These are phyloP conservation scores for Diorhabda carinulata DNA, from an alignment of 1,140 invertebrate species.

Conservation along the genomic window DNA sequence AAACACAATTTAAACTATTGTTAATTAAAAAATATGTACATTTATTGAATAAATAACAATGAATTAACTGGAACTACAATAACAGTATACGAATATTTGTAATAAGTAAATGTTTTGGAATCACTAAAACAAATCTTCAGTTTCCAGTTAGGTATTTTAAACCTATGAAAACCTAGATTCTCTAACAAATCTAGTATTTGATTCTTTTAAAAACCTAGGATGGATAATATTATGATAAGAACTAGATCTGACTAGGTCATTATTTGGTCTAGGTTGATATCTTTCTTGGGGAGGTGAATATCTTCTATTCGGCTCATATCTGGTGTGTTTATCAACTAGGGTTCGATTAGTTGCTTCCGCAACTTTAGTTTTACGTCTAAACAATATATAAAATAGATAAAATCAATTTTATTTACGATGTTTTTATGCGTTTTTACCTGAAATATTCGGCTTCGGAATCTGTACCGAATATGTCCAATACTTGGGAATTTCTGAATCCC, in stretches of 20 bases:
- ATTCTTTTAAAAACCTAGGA: conserved; percentile 57
- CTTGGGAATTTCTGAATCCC: conserved; percentile 57
- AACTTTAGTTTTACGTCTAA: conserved; percentile 12
- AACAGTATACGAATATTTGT: too few species aligned
- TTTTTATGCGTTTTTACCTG: conserved; percentile 36
- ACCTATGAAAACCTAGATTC: conserved; percentile 52
- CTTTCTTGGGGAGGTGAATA: conserved; percentile 46
- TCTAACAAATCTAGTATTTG: conserved; percentile 56
- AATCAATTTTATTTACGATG: neutral
- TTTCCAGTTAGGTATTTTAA: neutral
- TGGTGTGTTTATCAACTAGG: conserved; percentile 12
- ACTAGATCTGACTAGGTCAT: conserved; percentile 49
- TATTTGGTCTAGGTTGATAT: conserved; percentile 36
- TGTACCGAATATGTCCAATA: conserved; percentile 56
- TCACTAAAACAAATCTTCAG: too few species aligned
- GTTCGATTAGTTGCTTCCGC: conserved; percentile 40
- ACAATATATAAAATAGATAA: neutral
- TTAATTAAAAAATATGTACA: too few species aligned
- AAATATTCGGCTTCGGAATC: conserved; percentile 53
- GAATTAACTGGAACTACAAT: too few species aligned
- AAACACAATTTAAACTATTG: too few species aligned
- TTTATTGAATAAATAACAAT: too few species aligned
- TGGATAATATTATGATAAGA: conserved; percentile 57
- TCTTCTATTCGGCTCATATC: conserved; percentile 40
- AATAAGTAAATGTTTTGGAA: too few species aligned